A percentile compares a stretch with the other conserved stretches of the same genome.
Evolutionary conservation across 2,888 invertebrate species (phyloP).

Genomic region (Euphydryas editha): DNA sequence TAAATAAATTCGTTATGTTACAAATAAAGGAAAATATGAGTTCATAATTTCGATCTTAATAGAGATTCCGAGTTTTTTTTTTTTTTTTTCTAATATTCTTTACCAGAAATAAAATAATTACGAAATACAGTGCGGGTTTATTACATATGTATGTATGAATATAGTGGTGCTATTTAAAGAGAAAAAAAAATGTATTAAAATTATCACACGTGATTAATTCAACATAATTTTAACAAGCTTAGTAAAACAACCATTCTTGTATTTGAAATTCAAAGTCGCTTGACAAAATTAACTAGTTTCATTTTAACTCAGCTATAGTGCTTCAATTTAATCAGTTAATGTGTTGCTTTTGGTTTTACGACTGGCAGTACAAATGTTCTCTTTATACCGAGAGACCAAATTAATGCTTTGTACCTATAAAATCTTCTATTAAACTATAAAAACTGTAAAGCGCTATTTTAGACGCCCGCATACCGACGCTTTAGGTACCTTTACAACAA

Average conservation of each 20-base stretch:
- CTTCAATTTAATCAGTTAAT: constrained; percentile 76
- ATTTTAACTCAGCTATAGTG: constrained; percentile 51
- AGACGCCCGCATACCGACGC: neutral
- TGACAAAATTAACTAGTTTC: constrained; percentile 26
- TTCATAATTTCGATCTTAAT: neutral
- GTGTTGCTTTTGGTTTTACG: constrained; percentile 68
- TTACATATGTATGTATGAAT: no score
- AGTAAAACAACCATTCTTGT: neutral
- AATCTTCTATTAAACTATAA: constrained; percentile 33
- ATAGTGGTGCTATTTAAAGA: no score
- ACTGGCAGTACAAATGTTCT: constrained; percentile 54
- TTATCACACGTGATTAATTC: neutral
- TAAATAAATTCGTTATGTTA: constrained; percentile 8
- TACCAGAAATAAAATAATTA: constrained; percentile 1
- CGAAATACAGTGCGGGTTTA: no score
- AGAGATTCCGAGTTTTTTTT: neutral
- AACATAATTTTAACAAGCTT: no score
- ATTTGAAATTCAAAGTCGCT: constrained; percentile 22
- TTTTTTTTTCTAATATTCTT: neutral
- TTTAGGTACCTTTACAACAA: constrained; percentile 7
- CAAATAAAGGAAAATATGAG: constrained; percentile 6
- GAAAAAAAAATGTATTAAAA: no score
- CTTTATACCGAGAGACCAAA: constrained; percentile 55
- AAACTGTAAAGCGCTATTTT: constrained; percentile 14
- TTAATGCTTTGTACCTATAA: constrained; percentile 52